Conservation (phyloP, 2,113 vertebrate species). For the Xenopus borealis region DNA sequence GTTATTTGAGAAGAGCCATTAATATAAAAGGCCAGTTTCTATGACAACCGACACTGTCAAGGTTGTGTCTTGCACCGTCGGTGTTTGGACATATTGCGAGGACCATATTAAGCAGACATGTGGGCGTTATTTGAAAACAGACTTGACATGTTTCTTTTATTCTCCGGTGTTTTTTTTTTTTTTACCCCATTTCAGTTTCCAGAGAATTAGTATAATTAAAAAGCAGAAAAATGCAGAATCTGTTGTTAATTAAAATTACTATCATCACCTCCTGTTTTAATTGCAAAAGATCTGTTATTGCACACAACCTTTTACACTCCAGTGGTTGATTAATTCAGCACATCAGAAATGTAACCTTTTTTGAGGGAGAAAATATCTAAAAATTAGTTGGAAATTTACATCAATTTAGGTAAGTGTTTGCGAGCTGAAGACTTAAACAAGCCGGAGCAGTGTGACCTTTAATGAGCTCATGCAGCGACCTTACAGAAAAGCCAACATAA, state of each 20-base stretch:
- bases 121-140: slow-evolving; percentile 6
- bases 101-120: slow-evolving; percentile 11
- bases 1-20: neutral
- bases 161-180: neutral
- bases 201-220: slow-evolving; percentile 38
- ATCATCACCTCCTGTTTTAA: slow-evolving; percentile 42
- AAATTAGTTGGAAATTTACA: slow-evolving; percentile 10
- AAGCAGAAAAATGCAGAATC: slow-evolving; percentile 25
- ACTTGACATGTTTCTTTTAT: slow-evolving; percentile 16
- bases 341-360: slow-evolving; percentile 31
- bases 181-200: slow-evolving; percentile 21
- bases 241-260: slow-evolving; percentile 43
- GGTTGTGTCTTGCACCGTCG: neutral
- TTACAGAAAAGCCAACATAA: slow-evolving; percentile 9
- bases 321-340: slow-evolving; percentile 36
- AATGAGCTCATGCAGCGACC: slow-evolving; percentile 15
- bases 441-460: slow-evolving; percentile 15
- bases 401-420: slow-evolving; percentile 17
- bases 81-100: neutral
- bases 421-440: neutral
- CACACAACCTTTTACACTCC: slow-evolving; percentile 28
- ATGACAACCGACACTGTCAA: slow-evolving; percentile 10
- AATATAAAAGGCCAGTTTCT: slow-evolving; percentile 9
- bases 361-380: neutral
- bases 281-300: slow-evolving; percentile 34